Evolutionary conservation across 2,888 invertebrate species (phyloP).

Genomic region (Aphidoletes aphidimyza): DNA sequence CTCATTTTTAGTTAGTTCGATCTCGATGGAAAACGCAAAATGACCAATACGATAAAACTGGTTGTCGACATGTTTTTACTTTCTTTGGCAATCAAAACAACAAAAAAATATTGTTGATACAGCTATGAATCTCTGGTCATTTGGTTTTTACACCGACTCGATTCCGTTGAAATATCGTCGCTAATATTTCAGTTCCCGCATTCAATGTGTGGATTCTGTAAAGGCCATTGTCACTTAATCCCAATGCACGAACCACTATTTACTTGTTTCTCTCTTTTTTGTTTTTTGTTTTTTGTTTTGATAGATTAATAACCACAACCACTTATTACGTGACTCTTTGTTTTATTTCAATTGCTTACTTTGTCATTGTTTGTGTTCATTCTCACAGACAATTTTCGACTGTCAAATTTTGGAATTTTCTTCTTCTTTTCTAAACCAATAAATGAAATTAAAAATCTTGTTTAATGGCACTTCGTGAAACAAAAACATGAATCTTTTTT

Average conservation of each 20-base stretch:
- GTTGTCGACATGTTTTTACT: neutral
- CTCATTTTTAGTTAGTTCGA: too few species aligned
- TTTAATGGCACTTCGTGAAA: neutral
- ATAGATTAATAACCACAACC: neutral
- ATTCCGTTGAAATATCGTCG: neutral
- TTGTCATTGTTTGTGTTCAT: neutral
- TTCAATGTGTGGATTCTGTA: neutral
- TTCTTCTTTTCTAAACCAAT: neutral
- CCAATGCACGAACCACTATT: conserved; percentile 2
- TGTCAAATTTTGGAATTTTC: neutral
- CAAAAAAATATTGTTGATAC: neutral
- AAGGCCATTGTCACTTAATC: conserved; percentile 5
- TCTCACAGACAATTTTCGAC: neutral
- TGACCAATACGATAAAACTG: neutral
- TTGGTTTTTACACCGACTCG: neutral
- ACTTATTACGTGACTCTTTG: conserved; percentile 26
- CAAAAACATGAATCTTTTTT: neutral
- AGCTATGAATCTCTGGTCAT: neutral
- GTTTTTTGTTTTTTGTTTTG: too few species aligned
- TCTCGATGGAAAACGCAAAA: neutral
- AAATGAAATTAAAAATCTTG: neutral
- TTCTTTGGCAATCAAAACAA: conserved; percentile 6
- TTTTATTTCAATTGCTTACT: neutral
- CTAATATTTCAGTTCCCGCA: too few species aligned
- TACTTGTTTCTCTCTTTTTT: too few species aligned